Conservation (phyloP, 2,797 vertebrate species). For the Nyctalus aviator region DNA sequence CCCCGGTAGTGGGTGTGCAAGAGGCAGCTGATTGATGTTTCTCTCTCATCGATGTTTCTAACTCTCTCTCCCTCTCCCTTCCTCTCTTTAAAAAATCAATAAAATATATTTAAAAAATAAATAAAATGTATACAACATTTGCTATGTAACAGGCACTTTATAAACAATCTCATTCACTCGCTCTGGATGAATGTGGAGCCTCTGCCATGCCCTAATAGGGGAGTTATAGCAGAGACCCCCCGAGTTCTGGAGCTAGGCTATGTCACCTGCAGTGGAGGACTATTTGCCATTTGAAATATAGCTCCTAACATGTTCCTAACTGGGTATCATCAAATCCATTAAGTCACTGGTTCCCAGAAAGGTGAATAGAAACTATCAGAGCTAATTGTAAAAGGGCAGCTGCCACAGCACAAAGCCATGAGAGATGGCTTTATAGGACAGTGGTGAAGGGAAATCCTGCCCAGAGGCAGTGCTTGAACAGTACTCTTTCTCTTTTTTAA, state of each 20-base stretch:
- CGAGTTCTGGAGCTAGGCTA: neutral
- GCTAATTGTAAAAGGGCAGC: neutral
- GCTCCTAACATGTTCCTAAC: neutral
- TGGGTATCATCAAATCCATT: neutral
- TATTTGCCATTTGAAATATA: neutral
- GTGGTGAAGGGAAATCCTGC: neutral
- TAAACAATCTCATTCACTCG: neutral
- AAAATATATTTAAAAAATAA: too few relatives aligned
- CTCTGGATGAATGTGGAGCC: neutral
- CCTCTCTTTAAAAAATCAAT: too few relatives aligned
- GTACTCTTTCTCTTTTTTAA: neutral
- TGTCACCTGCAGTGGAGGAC: neutral
- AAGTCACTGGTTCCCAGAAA: neutral
- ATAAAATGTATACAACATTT: neutral
- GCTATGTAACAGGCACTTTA: neutral
- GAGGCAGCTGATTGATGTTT: too few relatives aligned
- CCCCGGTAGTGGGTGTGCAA: too few relatives aligned
- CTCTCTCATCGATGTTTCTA: too few relatives aligned
- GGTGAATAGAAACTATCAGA: neutral
- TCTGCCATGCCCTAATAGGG: neutral
- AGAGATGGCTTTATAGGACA: neutral
- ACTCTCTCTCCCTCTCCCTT: too few relatives aligned
- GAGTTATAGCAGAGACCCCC: neutral
- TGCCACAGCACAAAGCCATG: neutral
- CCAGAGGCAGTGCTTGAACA: fast-evolving